phyloP scores from a whole-genome alignment of 2,888 invertebrate species.

The Chymomyza amoena region DNA sequence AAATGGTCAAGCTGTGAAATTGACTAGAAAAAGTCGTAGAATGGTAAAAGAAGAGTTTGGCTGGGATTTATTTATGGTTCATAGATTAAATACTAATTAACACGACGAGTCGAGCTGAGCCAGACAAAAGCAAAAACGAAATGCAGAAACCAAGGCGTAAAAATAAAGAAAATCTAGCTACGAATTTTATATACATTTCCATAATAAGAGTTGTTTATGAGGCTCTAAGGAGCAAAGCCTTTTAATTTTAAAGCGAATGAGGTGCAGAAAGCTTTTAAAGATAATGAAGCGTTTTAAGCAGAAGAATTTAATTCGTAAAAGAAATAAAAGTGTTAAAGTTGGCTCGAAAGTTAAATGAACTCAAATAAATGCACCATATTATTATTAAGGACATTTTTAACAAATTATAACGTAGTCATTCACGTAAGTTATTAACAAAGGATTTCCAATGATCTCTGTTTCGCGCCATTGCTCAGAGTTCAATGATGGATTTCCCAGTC shows the following conservation, averaged over 20 bases:
- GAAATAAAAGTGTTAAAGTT: no score
- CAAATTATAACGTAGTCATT: no score
- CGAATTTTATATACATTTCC: not conserved
- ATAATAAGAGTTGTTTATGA: not conserved
- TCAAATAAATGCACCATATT: no score
- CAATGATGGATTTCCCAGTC: no score
- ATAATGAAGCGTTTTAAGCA: not conserved
- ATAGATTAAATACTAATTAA: constrained; percentile 76
- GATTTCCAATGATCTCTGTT: no score
- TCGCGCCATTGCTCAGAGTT: no score
- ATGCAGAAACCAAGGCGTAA: not conserved
- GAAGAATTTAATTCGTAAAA: no score
- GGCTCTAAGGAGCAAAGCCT: not conserved
- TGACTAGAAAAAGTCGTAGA: not conserved
- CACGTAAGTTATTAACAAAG: no score
- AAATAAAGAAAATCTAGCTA: constrained; percentile 11
- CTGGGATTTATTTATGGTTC: constrained; percentile 70
- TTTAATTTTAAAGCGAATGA: no score
- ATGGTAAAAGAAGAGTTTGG: constrained; percentile 5
- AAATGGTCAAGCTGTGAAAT: not conserved
- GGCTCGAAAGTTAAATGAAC: no score
- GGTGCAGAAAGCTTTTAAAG: not conserved
- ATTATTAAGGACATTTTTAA: no score
- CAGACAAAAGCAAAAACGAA: constrained; percentile 15
- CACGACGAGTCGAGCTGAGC: constrained; percentile 48